Evolutionary conservation across 1,140 invertebrate genomes (phyloP).

Genomic region (Asbolus verrucosus): DNA sequence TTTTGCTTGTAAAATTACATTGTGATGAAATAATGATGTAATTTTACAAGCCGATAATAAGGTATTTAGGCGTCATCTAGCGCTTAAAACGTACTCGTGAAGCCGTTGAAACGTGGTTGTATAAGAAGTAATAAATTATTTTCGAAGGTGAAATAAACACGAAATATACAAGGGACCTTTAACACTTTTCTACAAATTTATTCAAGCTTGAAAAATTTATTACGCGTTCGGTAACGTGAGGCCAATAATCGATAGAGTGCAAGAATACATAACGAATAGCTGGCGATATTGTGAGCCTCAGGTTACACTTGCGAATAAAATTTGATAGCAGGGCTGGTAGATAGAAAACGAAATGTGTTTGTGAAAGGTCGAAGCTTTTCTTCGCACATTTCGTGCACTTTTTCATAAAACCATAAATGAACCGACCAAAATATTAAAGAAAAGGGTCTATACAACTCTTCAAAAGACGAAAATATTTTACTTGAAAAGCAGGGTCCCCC

Average conservation of each 20-base stretch:
- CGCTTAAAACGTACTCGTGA: too few relatives aligned
- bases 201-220: conserved; percentile 45
- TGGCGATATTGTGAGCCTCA: conserved; percentile 43
- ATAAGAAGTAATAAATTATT: conserved; percentile 9
- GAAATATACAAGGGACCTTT: conserved; percentile 33
- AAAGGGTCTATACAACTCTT: conserved; percentile 33
- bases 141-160: conserved; percentile 24
- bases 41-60: conserved; percentile 8
- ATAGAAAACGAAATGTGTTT: conserved; percentile 51
- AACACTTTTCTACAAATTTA: conserved; percentile 46
- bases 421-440: conserved; percentile 37
- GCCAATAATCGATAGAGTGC: conserved; percentile 46
- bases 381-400: conserved; percentile 38
- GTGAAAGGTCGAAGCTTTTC: conserved; percentile 41
- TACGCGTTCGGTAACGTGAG: conserved; percentile 37
- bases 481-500: conserved; percentile 24
- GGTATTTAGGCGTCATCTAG: neutral
- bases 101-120: neutral
- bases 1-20: neutral
- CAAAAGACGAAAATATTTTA: conserved; percentile 41
- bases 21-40: conserved; percentile 6
- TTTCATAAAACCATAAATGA: conserved; percentile 43
- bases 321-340: conserved; percentile 45
- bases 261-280: conserved; percentile 41
- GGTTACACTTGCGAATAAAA: conserved; percentile 49